Evolutionary conservation across 2,797 vertebrate species (phyloP), one percentile per base, ranked within the genome.

Genomic region (Parauchenoglanis punctatus): DNA sequence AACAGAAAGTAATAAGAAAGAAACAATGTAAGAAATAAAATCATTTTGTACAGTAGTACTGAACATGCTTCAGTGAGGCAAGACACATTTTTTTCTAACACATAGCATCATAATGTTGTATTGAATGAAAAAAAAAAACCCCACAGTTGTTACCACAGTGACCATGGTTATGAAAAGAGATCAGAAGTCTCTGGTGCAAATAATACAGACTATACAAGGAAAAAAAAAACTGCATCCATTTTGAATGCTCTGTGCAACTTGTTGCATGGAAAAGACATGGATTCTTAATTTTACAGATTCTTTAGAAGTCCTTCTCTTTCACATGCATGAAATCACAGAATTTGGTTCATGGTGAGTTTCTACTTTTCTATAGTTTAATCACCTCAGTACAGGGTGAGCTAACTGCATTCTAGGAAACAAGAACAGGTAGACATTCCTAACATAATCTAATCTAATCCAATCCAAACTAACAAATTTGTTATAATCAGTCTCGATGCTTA

Each of bases 171-270:
- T 86, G 12, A 15, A 78, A 40, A 23, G 75, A 86, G 31, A 80
- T 23, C 31, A 80, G 54, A 80, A 58, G 31, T 86, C 78, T 68
- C 17, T 25, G 65, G 58, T 59, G 75, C 73, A 59, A 88, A 87
- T 70, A 82, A 82, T 52, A 70, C 18, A 81, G 35, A 58, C 15
- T 82, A 65, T 35, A 78, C 10, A 49, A 65, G 40, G 3, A 77
- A 25, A 49, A 73, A 73, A 78, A 68, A 82, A 81, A 63, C 54
- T 84, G 58, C 85, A 87, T 83, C 44, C 0, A 63, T 91, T 88
- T 81, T 70, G 40, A 31, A 68, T 23, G 58, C 46, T 61, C 23
- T 63, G 81, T 80, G 76, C 44, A 85, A 85, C 44, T 28, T 83
- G 17, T 35, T 75, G 44, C 68, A 13, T 81, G 58, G n/a, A 77